phyloP scores from a whole-genome alignment of 2,888 invertebrate genomes.

The Drosophila sordidula region DNA sequence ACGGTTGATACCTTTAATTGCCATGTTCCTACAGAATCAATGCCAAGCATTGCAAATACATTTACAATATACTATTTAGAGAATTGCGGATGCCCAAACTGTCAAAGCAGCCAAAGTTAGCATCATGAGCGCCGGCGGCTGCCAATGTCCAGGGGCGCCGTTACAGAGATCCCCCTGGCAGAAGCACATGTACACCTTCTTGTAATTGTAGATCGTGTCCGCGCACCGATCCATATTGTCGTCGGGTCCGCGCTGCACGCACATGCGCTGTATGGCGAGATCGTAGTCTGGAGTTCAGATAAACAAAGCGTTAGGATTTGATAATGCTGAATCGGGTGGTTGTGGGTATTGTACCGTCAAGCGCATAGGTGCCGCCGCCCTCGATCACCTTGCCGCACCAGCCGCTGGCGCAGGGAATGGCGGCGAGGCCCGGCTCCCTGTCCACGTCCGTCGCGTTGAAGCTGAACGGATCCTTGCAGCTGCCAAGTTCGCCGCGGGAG shows the following conservation, averaged over 20 bases:
- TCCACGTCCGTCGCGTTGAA: slow-evolving; percentile 92
- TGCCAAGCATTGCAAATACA: slow-evolving; percentile 9
- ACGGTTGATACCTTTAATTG: neutral
- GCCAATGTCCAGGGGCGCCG: slow-evolving; percentile 12
- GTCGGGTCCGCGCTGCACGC: slow-evolving; percentile 94
- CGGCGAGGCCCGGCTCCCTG: slow-evolving; percentile 89
- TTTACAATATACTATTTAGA: neutral
- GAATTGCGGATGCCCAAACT: neutral
- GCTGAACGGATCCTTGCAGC: slow-evolving; percentile 94
- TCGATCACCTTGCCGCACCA: slow-evolving; percentile 97
- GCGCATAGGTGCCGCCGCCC: slow-evolving; percentile 90
- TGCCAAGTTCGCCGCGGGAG: slow-evolving; percentile 94
- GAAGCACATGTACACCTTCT: slow-evolving; percentile 95
- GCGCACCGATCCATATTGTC: slow-evolving; percentile 96
- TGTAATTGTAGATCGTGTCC: slow-evolving; percentile 92
- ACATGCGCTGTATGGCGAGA: slow-evolving; percentile 94
- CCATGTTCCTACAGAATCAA: neutral
- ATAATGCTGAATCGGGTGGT: neutral
- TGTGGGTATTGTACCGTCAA: slow-evolving; percentile 88
- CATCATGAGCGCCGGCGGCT: neutral
- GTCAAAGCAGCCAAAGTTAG: neutral
- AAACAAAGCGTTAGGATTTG: neutral
- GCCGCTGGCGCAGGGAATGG: slow-evolving; percentile 91
- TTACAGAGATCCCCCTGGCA: slow-evolving; percentile 96
- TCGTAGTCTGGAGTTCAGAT: slow-evolving; percentile 89